phyloP scores from a whole-genome alignment of 2,888 invertebrate genomes.

The Papilio demoleus region DNA sequence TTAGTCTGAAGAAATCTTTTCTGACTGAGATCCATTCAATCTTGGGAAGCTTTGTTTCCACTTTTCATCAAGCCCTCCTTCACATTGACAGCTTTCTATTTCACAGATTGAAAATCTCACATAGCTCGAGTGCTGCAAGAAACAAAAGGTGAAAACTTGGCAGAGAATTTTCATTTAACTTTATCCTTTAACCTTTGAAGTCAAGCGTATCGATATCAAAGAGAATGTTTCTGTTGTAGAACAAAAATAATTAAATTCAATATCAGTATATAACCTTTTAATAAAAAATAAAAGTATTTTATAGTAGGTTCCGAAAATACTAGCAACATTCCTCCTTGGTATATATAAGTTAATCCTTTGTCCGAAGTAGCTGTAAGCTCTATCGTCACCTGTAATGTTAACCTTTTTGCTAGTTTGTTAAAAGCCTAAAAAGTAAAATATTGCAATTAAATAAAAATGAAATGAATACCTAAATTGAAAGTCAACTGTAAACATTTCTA shows the following conservation, averaged over 20 bases:
- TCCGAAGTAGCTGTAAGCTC: too few species aligned
- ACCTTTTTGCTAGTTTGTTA: too few species aligned
- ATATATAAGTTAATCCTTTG: too few species aligned
- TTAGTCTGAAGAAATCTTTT: conserved; percentile 14
- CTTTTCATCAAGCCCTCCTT: conserved; percentile 32
- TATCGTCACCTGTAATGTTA: too few species aligned
- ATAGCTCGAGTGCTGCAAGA: conserved; percentile 13
- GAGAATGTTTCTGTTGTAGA: not conserved
- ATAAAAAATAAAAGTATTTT: not conserved
- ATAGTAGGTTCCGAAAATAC: too few species aligned
- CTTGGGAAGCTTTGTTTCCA: conserved; percentile 34
- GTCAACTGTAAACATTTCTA: too few species aligned
- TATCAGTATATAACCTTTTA: not conserved
- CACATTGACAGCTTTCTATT: conserved; percentile 33
- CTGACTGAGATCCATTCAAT: conserved; percentile 31
- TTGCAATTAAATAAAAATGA: too few species aligned
- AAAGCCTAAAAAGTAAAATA: too few species aligned
- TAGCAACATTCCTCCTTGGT: too few species aligned
- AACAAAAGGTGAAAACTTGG: conserved; percentile 29
- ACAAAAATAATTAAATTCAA: not conserved
- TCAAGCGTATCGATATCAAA: conserved; percentile 4
- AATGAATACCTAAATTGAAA: too few species aligned
- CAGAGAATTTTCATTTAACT: conserved; percentile 28
- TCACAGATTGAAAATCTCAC: conserved; percentile 38
- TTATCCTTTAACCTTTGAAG: conserved; percentile 23